Conservation (phyloP, 2,797 vertebrate species). For the Dryobates pubescens region DNA sequence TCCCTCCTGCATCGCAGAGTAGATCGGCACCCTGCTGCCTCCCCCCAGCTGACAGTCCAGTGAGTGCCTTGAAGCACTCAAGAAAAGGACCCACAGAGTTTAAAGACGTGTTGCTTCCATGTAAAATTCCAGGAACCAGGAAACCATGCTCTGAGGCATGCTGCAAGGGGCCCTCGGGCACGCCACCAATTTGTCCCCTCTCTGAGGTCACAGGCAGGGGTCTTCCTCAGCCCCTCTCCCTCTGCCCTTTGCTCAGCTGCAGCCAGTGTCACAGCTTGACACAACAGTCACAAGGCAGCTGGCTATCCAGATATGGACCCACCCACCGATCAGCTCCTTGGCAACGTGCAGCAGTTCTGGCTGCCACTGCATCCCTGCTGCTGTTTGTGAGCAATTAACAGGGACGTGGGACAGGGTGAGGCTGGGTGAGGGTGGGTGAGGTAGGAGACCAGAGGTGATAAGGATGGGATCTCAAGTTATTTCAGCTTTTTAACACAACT, state of each 20-base stretch:
- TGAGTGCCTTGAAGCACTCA: background rate
- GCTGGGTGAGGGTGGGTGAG: constrained; percentile 22
- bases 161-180: fast-evolving
- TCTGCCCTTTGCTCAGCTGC: background rate
- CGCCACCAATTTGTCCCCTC: background rate
- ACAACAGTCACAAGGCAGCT: fast-evolving
- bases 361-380: background rate
- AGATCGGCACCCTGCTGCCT: background rate
- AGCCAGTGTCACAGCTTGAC: fast-evolving
- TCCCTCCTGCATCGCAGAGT: background rate
- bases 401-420: background rate
- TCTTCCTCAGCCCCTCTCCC: background rate
- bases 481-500: background rate
- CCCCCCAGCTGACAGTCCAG: fast-evolving
- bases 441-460: background rate
- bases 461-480: background rate
- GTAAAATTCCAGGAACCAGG: background rate
- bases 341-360: background rate
- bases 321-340: fast-evolving
- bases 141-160: background rate
- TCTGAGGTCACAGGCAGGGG: fast-evolving
- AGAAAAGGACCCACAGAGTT: background rate
- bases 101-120: background rate
- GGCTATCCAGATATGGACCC: background rate
- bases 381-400: background rate